Evolutionary conservation across 2,797 vertebrate genomes (phyloP).

Genomic region (Brotogeris chrysoptera): DNA sequence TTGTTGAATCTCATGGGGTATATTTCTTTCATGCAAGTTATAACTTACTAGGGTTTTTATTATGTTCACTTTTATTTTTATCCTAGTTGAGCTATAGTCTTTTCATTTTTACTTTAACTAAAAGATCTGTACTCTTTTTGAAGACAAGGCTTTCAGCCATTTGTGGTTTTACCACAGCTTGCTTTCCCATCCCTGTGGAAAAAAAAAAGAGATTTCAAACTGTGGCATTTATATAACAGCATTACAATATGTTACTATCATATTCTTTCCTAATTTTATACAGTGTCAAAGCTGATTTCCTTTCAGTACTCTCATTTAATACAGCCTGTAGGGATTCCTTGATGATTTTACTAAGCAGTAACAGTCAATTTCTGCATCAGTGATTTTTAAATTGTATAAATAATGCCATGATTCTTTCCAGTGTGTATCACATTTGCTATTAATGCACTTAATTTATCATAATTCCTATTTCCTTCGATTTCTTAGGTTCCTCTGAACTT

Average conservation of each 20-base stretch:
- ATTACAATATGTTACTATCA: not conserved
- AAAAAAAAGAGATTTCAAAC: not conserved
- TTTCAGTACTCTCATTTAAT: not conserved
- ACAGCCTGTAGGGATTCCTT: not conserved
- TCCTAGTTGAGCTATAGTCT: not conserved
- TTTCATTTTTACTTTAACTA: not conserved
- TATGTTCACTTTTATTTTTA: not conserved
- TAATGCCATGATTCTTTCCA: not conserved
- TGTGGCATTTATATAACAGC: not conserved
- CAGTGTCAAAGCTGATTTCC: not conserved
- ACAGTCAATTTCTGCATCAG: not conserved
- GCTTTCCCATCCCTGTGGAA: not conserved
- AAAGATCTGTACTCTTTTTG: not conserved
- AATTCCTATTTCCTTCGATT: not conserved
- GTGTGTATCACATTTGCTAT: not conserved
- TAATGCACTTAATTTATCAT: not conserved
- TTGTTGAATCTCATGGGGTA: not conserved
- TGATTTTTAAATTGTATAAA: not conserved
- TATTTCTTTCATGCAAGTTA: not conserved
- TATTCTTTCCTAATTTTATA: not conserved
- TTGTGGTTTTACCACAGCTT: not conserved
- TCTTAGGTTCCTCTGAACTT: not conserved
- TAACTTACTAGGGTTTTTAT: not conserved
- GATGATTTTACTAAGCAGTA: not conserved
- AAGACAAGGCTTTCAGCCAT: not conserved